These are phyloP conservation scores for Chymomyza amoena DNA, from an alignment of 2,888 invertebrate species.

Conservation along the genomic window DNA sequence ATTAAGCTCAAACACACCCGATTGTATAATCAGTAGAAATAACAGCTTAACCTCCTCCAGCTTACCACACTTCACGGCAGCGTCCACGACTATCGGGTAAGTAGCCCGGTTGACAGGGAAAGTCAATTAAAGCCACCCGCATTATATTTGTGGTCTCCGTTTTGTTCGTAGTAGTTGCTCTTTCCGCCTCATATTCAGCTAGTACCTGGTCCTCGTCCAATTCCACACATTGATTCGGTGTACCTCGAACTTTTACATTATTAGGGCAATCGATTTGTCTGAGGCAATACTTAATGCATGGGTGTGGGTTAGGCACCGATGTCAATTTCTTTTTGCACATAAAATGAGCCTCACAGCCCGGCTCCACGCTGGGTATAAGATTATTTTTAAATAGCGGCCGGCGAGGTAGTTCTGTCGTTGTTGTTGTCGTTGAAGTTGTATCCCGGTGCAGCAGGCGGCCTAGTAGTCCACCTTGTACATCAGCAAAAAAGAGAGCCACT, in stretches of 20 bases:
- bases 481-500: conserved; percentile 12
- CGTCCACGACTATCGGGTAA: conserved; percentile 75
- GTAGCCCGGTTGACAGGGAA: conserved; percentile 76
- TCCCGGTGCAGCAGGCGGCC: conserved; percentile 33
- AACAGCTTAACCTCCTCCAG: not conserved
- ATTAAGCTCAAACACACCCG: not conserved
- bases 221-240: conserved; percentile 63
- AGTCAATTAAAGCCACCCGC: conserved; percentile 76
- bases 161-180: not conserved
- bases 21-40: not conserved
- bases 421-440: conserved; percentile 16
- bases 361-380: conserved; percentile 51
- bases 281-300: conserved; percentile 73
- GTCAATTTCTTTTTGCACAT: conserved; percentile 66
- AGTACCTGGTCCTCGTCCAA: conserved; percentile 61
- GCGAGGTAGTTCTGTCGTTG: conserved; percentile 21
- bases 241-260: conserved; percentile 36
- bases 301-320: conserved; percentile 41
- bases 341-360: conserved; percentile 54
- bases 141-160: conserved; percentile 41
- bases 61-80: conserved; percentile 74
- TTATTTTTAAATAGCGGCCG: conserved; percentile 52
- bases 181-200: conserved; percentile 27
- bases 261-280: conserved; percentile 59
- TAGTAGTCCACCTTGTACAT: conserved; percentile 25